A percentile compares a stretch with the other conserved stretches of the same genome.
Evolutionary conservation across 2,113 vertebrate species (phyloP).

Genomic region (Astur gentilis): DNA sequence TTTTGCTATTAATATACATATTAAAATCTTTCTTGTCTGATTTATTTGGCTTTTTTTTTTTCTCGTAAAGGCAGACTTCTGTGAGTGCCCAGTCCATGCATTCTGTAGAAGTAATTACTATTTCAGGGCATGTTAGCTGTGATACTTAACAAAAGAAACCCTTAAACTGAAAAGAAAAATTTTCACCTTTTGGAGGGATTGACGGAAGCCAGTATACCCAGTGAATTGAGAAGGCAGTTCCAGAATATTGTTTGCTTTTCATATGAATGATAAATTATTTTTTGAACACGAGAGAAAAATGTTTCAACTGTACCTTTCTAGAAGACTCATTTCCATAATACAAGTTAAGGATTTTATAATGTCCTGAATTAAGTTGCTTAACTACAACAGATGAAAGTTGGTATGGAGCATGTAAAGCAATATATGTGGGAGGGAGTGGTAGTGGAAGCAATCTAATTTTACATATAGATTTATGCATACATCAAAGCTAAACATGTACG

Average conservation of each 20-base stretch:
- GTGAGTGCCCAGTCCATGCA: neutral
- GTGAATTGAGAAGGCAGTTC: neutral
- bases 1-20: neutral
- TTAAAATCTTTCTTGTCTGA: neutral
- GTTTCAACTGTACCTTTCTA: neutral
- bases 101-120: neutral
- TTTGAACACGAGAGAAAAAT: neutral
- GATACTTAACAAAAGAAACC: neutral
- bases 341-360: neutral
- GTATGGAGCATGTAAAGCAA: neutral
- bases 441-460: neutral
- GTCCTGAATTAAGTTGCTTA: neutral
- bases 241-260: neutral
- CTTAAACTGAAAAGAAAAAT: neutral
- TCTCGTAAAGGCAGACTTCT: neutral
- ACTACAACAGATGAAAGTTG: neutral
- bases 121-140: neutral
- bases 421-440: neutral
- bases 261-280: neutral
- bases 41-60: neutral
- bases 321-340: neutral
- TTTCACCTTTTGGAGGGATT: neutral
- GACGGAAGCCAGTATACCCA: neutral
- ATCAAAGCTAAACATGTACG: neutral
- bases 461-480: neutral